These are phyloP conservation scores for Scarus forsteni DNA, from an alignment of 2,797 vertebrate species.

Conservation along the genomic window DNA sequence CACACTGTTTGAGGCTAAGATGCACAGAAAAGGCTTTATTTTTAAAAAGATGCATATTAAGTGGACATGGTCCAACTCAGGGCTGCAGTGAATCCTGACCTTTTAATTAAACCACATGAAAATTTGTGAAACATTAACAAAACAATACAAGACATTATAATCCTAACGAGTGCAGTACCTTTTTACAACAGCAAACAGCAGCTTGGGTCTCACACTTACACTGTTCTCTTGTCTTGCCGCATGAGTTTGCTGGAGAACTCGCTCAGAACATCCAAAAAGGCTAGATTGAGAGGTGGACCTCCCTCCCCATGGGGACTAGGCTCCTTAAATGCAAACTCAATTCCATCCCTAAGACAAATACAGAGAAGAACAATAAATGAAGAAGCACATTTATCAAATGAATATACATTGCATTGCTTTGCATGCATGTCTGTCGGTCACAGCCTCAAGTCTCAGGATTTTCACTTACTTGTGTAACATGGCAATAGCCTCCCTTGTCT, in stretches of 20 bases:
- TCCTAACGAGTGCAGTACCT: no score
- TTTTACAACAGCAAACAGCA: not conserved
- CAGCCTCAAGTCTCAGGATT: conserved; percentile 1
- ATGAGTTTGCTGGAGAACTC: conserved; percentile 98
- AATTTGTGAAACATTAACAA: no score
- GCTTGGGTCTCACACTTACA: conserved; percentile 85
- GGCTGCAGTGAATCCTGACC: no score
- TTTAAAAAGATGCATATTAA: no score
- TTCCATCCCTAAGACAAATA: conserved; percentile 88
- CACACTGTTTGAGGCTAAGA: no score
- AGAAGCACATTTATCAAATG: not conserved
- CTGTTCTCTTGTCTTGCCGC: conserved; percentile 97
- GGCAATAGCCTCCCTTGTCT: conserved; percentile 97
- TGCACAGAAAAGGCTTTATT: no score
- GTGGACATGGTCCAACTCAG: no score
- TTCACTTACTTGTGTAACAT: conserved; percentile 96
- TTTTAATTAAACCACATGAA: no score
- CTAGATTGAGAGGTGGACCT: conserved; percentile 92
- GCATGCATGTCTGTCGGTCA: conserved; percentile 7
- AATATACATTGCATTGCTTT: not conserved
- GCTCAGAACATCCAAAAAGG: conserved; percentile 96
- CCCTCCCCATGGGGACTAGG: conserved; percentile 95
- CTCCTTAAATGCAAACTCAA: conserved; percentile 98
- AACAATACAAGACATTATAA: no score
- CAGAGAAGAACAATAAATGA: not conserved